A percentile compares a stretch with the other conserved stretches of the same genome.
phyloP scores from a whole-genome alignment of 2,113 vertebrate genomes.

The Herpetotheres cachinnans region DNA sequence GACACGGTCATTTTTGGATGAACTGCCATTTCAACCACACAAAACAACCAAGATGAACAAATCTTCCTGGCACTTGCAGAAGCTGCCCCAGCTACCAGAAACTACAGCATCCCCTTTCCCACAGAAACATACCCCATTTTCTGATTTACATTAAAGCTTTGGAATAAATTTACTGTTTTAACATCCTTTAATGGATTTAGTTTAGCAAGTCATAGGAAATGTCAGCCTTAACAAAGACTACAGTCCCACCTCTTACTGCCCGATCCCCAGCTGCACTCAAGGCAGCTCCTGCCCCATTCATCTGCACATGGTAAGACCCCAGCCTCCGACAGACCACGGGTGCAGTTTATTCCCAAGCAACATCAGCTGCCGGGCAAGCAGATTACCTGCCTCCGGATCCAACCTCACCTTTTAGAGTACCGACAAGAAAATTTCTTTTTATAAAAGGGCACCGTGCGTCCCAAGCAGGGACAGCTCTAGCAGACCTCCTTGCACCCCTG shows the following conservation, averaged over 20 bases:
- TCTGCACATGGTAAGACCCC: background rate
- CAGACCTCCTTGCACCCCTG: background rate
- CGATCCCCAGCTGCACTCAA: too few relatives aligned
- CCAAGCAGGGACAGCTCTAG: background rate
- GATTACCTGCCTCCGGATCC: background rate
- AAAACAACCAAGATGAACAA: background rate
- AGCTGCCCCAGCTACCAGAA: background rate
- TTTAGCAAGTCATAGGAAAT: background rate
- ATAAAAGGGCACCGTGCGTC: background rate
- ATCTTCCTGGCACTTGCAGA: background rate
- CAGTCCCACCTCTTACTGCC: background rate
- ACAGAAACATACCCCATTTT: too few relatives aligned
- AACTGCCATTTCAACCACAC: background rate
- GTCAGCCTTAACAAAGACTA: background rate
- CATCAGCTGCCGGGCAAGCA: background rate
- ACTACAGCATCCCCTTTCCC: background rate
- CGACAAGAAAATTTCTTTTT: background rate
- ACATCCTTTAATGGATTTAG: background rate
- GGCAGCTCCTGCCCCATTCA: background rate
- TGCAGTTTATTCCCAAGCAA: background rate
- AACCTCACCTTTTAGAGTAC: background rate
- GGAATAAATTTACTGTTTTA: background rate
- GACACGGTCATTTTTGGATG: background rate
- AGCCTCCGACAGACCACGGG: background rate
- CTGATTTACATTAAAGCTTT: background rate